Conservation (phyloP, 2,797 vertebrate genomes). For the Acestrorhynchus altus region DNA sequence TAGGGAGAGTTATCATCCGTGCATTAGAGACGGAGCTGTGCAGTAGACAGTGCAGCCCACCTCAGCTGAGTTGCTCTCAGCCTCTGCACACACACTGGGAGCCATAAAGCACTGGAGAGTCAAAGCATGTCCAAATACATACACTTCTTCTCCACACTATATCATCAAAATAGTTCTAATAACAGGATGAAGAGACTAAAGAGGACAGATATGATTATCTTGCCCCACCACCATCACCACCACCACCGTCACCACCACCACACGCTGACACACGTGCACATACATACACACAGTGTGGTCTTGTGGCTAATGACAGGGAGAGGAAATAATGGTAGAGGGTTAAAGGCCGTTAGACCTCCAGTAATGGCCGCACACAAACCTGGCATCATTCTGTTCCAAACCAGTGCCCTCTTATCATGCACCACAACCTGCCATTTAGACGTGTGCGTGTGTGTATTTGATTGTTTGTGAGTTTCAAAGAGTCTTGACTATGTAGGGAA, state of each 20-base stretch:
- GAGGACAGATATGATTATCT: constrained; percentile 21
- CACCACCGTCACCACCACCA: too few species aligned
- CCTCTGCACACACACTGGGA: neutral
- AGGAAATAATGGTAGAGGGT: constrained; percentile 1
- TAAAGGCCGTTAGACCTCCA: constrained; percentile 19
- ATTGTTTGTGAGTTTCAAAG: too few species aligned
- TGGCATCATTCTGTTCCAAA: neutral
- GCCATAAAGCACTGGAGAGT: neutral
- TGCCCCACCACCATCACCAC: neutral
- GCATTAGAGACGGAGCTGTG: neutral
- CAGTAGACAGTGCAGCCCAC: neutral
- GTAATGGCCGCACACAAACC: neutral
- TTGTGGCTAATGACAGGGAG: constrained; percentile 32
- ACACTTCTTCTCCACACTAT: neutral
- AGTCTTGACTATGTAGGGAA: too few species aligned
- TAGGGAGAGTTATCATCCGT: neutral
- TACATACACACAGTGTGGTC: constrained; percentile 4
- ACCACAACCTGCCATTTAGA: neutral
- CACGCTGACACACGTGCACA: neutral
- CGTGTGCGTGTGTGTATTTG: neutral
- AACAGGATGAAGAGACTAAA: constrained; percentile 14
- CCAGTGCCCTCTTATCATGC: constrained; percentile 28
- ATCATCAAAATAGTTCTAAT: neutral
- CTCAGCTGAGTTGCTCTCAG: neutral
- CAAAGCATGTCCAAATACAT: neutral